These are phyloP conservation scores for Chirona hameri DNA, from an alignment of 2,888 invertebrate species.

Conservation along the genomic window DNA sequence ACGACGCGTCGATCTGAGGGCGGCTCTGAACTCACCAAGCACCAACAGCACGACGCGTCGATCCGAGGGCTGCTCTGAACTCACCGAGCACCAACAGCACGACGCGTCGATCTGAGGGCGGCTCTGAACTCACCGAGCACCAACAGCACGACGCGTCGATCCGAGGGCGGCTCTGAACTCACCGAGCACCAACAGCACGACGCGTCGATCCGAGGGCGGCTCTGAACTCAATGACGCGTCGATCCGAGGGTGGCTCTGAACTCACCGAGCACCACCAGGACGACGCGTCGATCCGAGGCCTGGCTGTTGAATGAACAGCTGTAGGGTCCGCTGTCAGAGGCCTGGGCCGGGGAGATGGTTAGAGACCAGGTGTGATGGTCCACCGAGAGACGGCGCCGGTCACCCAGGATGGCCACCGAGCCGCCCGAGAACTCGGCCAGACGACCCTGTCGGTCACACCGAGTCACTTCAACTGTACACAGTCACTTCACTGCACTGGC, in stretches of 20 bases:
- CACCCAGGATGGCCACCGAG: conserved; percentile 36
- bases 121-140: no score
- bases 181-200: background rate
- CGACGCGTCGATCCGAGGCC: background rate
- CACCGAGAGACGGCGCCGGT: conserved; percentile 35
- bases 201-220: background rate
- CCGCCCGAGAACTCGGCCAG: conserved; percentile 37
- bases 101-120: background rate
- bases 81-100: background rate
- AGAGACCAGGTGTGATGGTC: conserved; percentile 32
- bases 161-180: background rate
- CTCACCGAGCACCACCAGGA: no score
- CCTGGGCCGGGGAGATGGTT: conserved; percentile 35
- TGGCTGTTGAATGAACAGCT: conserved; percentile 37
- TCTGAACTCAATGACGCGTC: background rate
- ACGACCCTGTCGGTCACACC: conserved; percentile 28
- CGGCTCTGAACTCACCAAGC: no score
- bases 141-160: background rate
- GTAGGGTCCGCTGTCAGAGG: conserved; percentile 35
- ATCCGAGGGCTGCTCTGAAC: background rate
- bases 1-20: no score
- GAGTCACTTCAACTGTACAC: no score
- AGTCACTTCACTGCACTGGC: no score
- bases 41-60: background rate
- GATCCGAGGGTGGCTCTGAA: no score